Conservation (phyloP, 2,797 vertebrate species). For the Loris lydekkerianus region DNA sequence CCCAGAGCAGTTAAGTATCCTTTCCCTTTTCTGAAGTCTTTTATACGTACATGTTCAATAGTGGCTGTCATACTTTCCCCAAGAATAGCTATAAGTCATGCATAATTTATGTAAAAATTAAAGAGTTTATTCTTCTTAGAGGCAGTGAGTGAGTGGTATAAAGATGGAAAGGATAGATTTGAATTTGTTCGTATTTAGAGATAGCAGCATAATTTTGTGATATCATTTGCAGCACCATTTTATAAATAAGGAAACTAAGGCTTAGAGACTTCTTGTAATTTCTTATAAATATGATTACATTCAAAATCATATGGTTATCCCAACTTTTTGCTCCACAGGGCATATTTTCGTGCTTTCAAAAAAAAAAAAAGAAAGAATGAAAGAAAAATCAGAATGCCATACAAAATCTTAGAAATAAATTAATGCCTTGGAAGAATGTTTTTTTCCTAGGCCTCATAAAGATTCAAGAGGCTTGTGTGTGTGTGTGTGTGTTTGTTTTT, state of each 20-base stretch:
- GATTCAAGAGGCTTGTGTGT: background rate
- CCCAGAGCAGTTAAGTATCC: background rate
- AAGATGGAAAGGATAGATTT: background rate
- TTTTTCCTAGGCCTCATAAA: slow-evolving; percentile 5
- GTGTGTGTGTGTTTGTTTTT: background rate
- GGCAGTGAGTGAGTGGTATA: background rate
- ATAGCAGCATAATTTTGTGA: background rate
- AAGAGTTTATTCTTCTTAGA: background rate
- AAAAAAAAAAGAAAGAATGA: background rate
- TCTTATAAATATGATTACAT: too few species aligned
- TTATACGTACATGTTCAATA: background rate
- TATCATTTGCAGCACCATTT: background rate
- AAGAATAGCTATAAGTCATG: background rate
- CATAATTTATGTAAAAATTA: background rate
- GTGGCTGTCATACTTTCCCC: background rate
- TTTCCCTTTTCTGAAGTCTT: background rate
- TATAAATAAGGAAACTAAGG: background rate
- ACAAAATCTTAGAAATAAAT: slow-evolving; percentile 49
- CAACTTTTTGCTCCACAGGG: background rate
- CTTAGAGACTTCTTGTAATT: background rate
- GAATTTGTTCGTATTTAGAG: background rate
- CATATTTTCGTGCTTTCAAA: background rate
- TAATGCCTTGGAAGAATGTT: background rate
- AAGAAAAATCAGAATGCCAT: background rate
- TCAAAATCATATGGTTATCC: background rate